Evolutionary conservation across 2,113 vertebrate species (phyloP).

Genomic region (Epinephelus moara): DNA sequence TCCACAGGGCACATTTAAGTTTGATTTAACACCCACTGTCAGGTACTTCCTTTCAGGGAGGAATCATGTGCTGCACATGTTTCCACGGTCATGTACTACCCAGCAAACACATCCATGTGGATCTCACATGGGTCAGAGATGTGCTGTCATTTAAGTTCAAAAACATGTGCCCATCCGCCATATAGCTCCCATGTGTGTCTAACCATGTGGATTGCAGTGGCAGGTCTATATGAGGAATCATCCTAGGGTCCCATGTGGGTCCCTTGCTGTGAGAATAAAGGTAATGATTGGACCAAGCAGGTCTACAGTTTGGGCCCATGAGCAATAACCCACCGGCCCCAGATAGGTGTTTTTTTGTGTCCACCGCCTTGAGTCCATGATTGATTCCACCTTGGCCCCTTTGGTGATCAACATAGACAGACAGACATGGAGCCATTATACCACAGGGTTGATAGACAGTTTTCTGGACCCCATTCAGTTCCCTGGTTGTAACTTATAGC

Average conservation of each 20-base stretch:
- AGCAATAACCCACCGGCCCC: background rate
- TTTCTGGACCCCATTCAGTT: background rate
- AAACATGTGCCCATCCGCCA: background rate
- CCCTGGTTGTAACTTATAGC: background rate
- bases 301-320: background rate
- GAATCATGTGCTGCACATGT: background rate
- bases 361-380: background rate
- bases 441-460: background rate
- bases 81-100: background rate
- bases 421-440: slow-evolving; percentile 2
- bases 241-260: too few relatives aligned
- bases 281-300: background rate
- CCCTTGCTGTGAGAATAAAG: background rate
- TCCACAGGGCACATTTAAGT: background rate
- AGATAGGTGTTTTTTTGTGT: background rate
- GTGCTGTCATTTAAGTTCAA: background rate
- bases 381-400: background rate
- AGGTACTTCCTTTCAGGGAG: too few relatives aligned
- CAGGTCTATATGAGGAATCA: background rate
- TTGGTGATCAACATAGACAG: background rate
- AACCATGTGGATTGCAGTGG: background rate
- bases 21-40: background rate
- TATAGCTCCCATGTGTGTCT: background rate
- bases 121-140: background rate
- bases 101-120: background rate